phyloP scores from a whole-genome alignment of 1,140 invertebrate genomes.

The Hypsibius dujardini region DNA sequence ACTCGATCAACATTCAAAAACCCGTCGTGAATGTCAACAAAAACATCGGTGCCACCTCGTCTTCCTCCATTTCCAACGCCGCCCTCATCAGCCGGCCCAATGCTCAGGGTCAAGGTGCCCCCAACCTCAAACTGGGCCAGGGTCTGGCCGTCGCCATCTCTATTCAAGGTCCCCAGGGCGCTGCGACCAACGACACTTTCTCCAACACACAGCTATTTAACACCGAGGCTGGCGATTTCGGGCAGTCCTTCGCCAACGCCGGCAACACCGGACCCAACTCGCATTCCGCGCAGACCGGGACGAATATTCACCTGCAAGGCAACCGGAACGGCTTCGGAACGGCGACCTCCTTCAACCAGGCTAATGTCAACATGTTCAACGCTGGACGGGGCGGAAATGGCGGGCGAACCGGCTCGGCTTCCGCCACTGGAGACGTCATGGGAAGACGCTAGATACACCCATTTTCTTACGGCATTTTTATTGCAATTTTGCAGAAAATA shows the following conservation, averaged over 20 bases:
- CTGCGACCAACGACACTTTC: background rate
- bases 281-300: background rate
- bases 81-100: background rate
- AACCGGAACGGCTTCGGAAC: background rate
- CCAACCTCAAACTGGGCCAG: background rate
- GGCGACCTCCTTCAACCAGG: slow-evolving; percentile 5
- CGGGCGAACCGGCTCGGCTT: background rate
- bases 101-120: background rate
- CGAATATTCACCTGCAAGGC: background rate
- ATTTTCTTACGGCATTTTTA: no score
- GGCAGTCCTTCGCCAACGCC: background rate
- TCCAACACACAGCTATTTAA: background rate
- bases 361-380: background rate
- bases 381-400: background rate
- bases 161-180: background rate
- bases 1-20: background rate
- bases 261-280: background rate
- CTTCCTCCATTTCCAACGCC: background rate
- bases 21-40: background rate
- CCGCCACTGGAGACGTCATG: no score
- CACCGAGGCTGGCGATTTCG: background rate
- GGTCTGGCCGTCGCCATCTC: background rate
- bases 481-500: no score
- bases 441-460: no score
- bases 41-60: background rate